phyloP scores from a whole-genome alignment of 1,140 invertebrate genomes.

The Parasteatoda tepidariorum region DNA sequence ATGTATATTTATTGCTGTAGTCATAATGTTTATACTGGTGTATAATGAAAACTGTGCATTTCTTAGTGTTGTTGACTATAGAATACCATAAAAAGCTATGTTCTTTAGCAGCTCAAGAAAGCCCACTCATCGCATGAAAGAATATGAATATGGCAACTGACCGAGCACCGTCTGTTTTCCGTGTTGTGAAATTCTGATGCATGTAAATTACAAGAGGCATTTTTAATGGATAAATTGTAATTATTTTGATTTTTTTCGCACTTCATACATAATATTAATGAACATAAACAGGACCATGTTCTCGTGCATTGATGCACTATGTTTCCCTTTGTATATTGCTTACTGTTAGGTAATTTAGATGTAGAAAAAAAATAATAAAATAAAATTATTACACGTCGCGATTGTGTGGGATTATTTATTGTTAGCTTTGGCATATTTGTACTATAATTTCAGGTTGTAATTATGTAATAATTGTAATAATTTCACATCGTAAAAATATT shows the following conservation, averaged over 20 bases:
- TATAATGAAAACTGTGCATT: slow-evolving; percentile 3
- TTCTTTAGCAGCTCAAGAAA: slow-evolving; percentile 37
- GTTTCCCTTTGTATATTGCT: slow-evolving; percentile 54
- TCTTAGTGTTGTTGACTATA: neutral
- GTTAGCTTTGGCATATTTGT: too few species aligned
- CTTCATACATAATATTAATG: slow-evolving; percentile 43
- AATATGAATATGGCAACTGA: neutral
- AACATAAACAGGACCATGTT: slow-evolving; percentile 50
- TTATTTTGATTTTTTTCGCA: slow-evolving; percentile 24
- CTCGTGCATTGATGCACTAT: slow-evolving; percentile 43
- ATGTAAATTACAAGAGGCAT: neutral
- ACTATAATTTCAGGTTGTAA: too few species aligned
- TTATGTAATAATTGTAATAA: too few species aligned
- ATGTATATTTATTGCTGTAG: slow-evolving; percentile 6
- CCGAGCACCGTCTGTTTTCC: neutral
- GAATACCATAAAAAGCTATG: slow-evolving; percentile 1
- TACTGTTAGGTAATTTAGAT: slow-evolving; percentile 39
- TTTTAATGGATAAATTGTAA: neutral
- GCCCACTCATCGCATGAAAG: neutral
- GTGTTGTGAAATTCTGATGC: neutral
- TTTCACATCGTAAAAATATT: too few species aligned
- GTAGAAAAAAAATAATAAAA: slow-evolving; percentile 40
- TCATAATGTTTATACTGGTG: slow-evolving; percentile 21
- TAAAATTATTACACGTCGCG: slow-evolving; percentile 40
- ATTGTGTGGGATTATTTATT: neutral